A percentile compares a stretch with the other conserved stretches of the same genome.
phyloP scores from a whole-genome alignment of 2,888 invertebrate genomes.

The Stictocephala bisonia region DNA sequence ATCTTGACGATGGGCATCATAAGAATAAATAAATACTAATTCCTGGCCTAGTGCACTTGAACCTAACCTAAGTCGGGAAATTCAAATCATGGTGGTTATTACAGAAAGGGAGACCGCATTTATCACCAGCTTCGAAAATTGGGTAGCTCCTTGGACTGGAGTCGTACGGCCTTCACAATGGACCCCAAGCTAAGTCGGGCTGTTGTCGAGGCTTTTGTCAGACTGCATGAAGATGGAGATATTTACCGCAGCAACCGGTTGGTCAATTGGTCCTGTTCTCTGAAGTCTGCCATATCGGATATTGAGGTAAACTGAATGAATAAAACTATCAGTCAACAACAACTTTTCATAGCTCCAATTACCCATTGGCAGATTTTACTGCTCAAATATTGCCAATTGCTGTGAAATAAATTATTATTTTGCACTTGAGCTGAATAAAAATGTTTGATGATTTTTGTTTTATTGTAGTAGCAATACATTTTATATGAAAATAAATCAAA shows the following conservation, averaged over 20 bases:
- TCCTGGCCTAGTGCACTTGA: too few species aligned
- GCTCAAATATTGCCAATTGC: too few species aligned
- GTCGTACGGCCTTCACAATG: conserved; percentile 95
- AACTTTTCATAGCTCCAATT: neutral
- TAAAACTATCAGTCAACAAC: neutral
- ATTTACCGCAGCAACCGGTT: conserved; percentile 95
- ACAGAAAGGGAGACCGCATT: conserved; percentile 76
- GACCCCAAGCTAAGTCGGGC: conserved; percentile 88
- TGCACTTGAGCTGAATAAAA: too few species aligned
- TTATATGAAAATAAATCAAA: too few species aligned
- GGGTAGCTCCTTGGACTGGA: conserved; percentile 96
- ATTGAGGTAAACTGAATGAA: conserved; percentile 79
- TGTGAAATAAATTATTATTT: conserved; percentile 12
- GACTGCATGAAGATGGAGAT: conserved; percentile 85
- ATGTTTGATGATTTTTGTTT: too few species aligned
- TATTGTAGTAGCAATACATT: too few species aligned
- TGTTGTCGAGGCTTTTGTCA: conserved; percentile 94
- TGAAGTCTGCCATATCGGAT: conserved; percentile 98
- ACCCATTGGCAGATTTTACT: too few species aligned
- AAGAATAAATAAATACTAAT: too few species aligned
- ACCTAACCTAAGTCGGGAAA: too few species aligned
- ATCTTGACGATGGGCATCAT: too few species aligned
- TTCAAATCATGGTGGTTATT: too few species aligned
- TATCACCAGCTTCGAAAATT: conserved; percentile 89
- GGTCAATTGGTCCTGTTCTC: conserved; percentile 98